Evolutionary conservation across 2,113 vertebrate genomes (phyloP).

Genomic region (Oenanthe oenanthe): DNA sequence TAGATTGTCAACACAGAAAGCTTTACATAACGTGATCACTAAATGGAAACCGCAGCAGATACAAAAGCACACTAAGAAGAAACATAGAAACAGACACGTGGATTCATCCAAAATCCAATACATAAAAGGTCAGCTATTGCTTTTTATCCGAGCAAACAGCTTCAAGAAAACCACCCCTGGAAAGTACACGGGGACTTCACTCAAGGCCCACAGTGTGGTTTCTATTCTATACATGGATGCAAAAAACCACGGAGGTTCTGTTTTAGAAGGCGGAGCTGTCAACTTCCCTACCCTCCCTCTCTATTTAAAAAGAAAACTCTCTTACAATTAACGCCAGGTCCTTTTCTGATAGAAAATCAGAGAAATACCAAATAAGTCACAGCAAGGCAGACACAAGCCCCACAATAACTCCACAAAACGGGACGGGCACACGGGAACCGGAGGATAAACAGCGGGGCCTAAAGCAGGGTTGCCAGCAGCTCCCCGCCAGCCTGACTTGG

Average conservation of each 20-base stretch:
- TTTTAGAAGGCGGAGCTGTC: not conserved
- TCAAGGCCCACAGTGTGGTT: not conserved
- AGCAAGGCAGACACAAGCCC: no score
- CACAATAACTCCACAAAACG: not conserved
- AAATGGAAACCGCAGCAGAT: not conserved
- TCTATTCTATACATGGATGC: not conserved
- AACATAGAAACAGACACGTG: not conserved
- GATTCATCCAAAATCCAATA: not conserved
- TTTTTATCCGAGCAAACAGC: not conserved
- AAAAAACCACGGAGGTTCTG: not conserved
- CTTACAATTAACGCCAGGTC: not conserved
- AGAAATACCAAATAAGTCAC: not conserved
- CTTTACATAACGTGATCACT: not conserved
- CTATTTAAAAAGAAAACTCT: not conserved
- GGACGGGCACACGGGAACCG: fast-evolving
- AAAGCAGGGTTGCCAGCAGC: not conserved
- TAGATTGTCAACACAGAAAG: fast-evolving
- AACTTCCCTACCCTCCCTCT: not conserved
- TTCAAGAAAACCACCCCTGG: not conserved
- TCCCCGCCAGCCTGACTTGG: not conserved
- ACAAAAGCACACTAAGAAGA: not conserved
- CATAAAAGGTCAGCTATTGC: not conserved
- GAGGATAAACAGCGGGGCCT: not conserved
- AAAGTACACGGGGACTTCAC: not conserved
- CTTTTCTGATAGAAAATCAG: not conserved